Percentiles rank a stretch among this genome's conserved stretches.
phyloP scores from a whole-genome alignment of 2,888 invertebrate species.

The Griposia aprilina region DNA sequence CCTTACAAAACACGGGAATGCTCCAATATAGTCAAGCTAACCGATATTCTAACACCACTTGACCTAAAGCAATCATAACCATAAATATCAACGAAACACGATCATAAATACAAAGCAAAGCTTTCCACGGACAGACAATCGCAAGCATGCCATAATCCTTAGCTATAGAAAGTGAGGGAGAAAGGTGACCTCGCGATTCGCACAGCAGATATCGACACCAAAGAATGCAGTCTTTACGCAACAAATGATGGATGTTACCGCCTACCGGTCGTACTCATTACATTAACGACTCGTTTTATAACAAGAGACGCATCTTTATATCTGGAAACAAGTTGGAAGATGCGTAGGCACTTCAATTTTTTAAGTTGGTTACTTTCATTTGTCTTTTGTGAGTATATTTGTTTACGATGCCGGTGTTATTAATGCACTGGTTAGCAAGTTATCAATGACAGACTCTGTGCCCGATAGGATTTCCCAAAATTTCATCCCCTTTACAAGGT shows the following conservation, averaged over 20 bases:
- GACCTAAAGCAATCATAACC: constrained; percentile 19
- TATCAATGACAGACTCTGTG: too few species aligned
- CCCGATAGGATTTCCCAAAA: too few species aligned
- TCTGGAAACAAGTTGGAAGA: constrained; percentile 37
- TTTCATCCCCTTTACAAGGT: too few species aligned
- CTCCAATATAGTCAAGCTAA: constrained; percentile 10
- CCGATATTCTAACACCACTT: neutral
- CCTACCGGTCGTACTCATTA: constrained; percentile 43
- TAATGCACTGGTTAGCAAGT: too few species aligned
- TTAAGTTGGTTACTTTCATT: constrained; percentile 41
- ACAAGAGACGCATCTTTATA: constrained; percentile 33
- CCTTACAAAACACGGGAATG: neutral
- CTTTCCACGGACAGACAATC: constrained; percentile 32
- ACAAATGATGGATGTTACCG: constrained; percentile 64
- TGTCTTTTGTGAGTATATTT: neutral
- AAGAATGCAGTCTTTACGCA: constrained; percentile 76
- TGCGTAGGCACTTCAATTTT: constrained; percentile 26
- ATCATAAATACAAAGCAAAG: constrained; percentile 37
- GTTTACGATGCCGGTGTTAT: neutral
- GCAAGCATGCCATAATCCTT: constrained; percentile 46
- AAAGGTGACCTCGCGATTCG: constrained; percentile 74
- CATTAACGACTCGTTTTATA: constrained; percentile 44
- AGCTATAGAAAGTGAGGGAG: constrained; percentile 83
- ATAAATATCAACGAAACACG: constrained; percentile 44
- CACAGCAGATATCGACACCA: constrained; percentile 76